Percentiles rank a stretch among this genome's conserved stretches.
Evolutionary conservation across 2,888 invertebrate genomes (phyloP).

Genomic region (Eupithecia insigniata): DNA sequence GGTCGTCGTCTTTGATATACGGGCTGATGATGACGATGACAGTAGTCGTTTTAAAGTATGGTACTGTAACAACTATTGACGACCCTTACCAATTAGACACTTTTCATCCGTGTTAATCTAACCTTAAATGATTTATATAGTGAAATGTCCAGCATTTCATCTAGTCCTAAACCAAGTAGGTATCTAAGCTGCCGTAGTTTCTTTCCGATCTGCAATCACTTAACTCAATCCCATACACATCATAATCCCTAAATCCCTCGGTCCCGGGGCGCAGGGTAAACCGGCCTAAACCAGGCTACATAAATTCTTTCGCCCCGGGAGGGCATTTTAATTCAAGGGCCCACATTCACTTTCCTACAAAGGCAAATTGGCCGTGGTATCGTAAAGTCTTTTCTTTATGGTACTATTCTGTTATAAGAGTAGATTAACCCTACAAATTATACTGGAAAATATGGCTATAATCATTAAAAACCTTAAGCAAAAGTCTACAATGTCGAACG

Average conservation of each 20-base stretch:
- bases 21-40: too few relatives aligned
- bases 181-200: neutral
- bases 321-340: constrained; percentile 37
- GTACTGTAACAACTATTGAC: too few relatives aligned
- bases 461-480: neutral
- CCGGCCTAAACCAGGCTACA: constrained; percentile 19
- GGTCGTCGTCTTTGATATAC: too few relatives aligned
- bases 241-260: constrained; percentile 27
- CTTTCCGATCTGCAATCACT: constrained; percentile 24
- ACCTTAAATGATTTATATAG: too few relatives aligned
- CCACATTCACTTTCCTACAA: constrained; percentile 39
- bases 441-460: neutral
- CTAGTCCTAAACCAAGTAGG: too few relatives aligned
- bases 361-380: constrained; percentile 33
- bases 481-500: neutral
- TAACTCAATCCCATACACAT: constrained; percentile 16
- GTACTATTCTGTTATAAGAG: constrained; percentile 20
- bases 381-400: constrained; percentile 32
- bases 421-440: neutral
- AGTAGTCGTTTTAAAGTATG: too few relatives aligned
- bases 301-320: constrained; percentile 34
- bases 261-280: constrained; percentile 14
- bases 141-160: too few relatives aligned
- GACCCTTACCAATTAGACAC: too few relatives aligned
- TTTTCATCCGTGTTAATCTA: too few relatives aligned